phyloP scores from a whole-genome alignment of 2,797 vertebrate species.

The Alauda arvensis region DNA sequence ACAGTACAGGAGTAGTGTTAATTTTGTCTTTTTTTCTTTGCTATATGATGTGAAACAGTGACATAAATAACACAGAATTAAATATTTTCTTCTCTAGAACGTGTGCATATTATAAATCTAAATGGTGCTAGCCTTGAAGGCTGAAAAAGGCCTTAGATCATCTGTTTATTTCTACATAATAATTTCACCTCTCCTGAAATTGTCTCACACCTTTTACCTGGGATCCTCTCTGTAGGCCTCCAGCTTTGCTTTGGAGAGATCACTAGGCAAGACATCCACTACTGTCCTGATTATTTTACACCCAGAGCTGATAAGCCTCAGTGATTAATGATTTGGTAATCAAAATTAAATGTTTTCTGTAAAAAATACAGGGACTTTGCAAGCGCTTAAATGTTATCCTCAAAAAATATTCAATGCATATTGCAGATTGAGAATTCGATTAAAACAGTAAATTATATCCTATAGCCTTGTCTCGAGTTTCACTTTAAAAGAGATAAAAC shows the following conservation, averaged over 20 bases:
- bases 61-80: not conserved
- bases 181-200: not conserved
- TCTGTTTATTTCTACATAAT: not conserved
- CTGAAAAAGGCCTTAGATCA: not conserved
- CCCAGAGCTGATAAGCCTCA: not conserved
- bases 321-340: not conserved
- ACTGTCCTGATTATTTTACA: not conserved
- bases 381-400: not conserved
- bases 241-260: not conserved
- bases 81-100: not conserved
- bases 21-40: not conserved
- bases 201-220: not conserved
- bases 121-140: not conserved
- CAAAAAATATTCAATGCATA: not conserved
- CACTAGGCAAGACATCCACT: not conserved
- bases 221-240: not conserved
- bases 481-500: not conserved
- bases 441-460: not conserved
- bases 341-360: not conserved
- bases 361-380: not conserved
- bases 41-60: not conserved
- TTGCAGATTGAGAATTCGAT: not conserved
- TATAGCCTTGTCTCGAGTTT: not conserved
- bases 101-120: not conserved
- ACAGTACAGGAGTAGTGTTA: accelerated